Conservation (phyloP, 2,113 vertebrate species). For the Hystrix cristata region DNA sequence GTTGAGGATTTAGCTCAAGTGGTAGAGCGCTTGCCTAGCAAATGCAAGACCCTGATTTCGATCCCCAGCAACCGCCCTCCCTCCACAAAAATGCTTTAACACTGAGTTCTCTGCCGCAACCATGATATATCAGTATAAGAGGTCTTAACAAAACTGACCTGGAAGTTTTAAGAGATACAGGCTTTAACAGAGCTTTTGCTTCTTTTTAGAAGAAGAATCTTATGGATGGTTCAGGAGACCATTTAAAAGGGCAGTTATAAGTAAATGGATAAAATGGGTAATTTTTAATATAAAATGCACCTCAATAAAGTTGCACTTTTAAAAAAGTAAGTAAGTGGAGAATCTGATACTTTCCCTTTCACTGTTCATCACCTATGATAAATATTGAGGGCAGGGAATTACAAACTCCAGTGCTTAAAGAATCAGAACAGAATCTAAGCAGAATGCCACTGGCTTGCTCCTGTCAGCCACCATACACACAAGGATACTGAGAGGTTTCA, state of each 20-base stretch:
- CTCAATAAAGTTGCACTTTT: neutral
- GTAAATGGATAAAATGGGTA: neutral
- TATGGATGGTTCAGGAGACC: neutral
- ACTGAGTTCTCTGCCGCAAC: neutral
- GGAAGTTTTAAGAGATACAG: neutral
- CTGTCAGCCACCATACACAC: neutral
- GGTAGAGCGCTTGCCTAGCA: too few relatives aligned
- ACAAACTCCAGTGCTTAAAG: neutral
- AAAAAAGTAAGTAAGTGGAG: neutral
- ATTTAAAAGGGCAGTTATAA: neutral
- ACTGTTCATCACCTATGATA: neutral
- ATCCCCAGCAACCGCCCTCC: too few relatives aligned
- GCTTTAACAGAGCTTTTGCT: slow-evolving; percentile 5
- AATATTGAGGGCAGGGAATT: neutral
- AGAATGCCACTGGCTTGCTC: neutral
- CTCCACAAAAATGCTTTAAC: neutral
- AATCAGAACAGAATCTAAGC: neutral
- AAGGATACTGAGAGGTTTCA: neutral
- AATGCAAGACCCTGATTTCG: too few relatives aligned
- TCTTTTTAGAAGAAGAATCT: slow-evolving; percentile 37
- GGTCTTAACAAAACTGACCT: slow-evolving; percentile 35
- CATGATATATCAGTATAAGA: neutral
- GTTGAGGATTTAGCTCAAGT: too few relatives aligned
- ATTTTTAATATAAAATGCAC: slow-evolving; percentile 39
- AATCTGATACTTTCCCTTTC: neutral